These are phyloP conservation scores for Linepithema humile DNA, from an alignment of 1,140 invertebrate species.

Conservation along the genomic window DNA sequence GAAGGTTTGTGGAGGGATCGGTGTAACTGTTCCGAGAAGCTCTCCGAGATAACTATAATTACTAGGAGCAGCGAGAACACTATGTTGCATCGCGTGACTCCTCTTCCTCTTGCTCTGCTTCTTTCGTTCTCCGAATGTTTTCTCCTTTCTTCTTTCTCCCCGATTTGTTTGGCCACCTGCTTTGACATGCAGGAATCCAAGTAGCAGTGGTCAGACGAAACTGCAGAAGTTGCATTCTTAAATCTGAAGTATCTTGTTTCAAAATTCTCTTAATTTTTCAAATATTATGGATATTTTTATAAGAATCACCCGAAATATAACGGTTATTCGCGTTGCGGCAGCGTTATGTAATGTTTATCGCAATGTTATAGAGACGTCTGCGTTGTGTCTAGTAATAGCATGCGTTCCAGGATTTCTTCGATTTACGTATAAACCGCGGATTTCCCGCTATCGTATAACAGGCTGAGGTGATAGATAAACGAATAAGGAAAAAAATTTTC, in stretches of 20 bases:
- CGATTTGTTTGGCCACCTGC: not conserved
- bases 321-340: not conserved
- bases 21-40: slow-evolving; percentile 77
- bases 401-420: not conserved
- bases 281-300: too few relatives aligned
- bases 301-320: not conserved
- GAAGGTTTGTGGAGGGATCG: slow-evolving; percentile 70
- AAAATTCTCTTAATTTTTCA: too few relatives aligned
- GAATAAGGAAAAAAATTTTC: not conserved
- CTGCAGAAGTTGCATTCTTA: not conserved
- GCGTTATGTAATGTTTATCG: not conserved
- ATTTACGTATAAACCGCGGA: not conserved
- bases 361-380: slow-evolving; percentile 4
- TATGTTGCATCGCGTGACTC: slow-evolving; percentile 66
- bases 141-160: slow-evolving; percentile 5
- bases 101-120: slow-evolving; percentile 47
- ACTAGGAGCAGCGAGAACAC: slow-evolving; percentile 51
- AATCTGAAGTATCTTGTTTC: not conserved
- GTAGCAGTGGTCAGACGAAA: not conserved
- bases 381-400: not conserved
- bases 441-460: not conserved
- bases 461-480: not conserved
- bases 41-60: slow-evolving; percentile 79
- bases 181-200: not conserved
- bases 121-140: slow-evolving; percentile 16